Percentiles rank a stretch among this genome's conserved stretches.
phyloP scores from a whole-genome alignment of 2,888 invertebrate genomes.

The Rugalucina vietnamica region DNA sequence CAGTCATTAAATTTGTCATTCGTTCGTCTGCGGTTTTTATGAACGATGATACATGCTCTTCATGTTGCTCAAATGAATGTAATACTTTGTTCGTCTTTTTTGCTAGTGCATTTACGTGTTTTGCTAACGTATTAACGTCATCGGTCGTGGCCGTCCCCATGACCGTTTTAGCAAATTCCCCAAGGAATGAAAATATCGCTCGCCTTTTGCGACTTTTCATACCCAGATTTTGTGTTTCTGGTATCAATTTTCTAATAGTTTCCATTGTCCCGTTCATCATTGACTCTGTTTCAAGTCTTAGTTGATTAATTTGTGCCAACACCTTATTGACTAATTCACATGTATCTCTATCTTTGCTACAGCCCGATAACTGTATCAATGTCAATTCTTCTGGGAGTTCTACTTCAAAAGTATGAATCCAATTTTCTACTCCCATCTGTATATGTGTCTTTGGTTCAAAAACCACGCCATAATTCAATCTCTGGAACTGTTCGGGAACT shows the following conservation, averaged over 20 bases:
- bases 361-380: background rate
- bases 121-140: slow-evolving; percentile 48
- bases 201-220: slow-evolving; percentile 15
- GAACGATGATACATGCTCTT: slow-evolving; percentile 43
- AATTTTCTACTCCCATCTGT: slow-evolving; percentile 28
- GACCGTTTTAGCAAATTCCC: slow-evolving; percentile 40
- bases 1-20: slow-evolving; percentile 34
- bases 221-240: too few relatives aligned
- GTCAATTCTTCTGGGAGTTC: slow-evolving; percentile 9
- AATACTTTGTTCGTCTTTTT: too few relatives aligned
- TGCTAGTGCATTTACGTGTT: too few relatives aligned
- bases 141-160: slow-evolving; percentile 52
- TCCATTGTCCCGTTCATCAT: too few relatives aligned
- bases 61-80: slow-evolving; percentile 25
- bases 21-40: slow-evolving; percentile 34
- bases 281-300: slow-evolving; percentile 5
- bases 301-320: slow-evolving; percentile 21
- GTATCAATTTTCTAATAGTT: too few relatives aligned
- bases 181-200: slow-evolving; percentile 47
- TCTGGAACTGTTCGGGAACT: slow-evolving; percentile 10
- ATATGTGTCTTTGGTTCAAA: slow-evolving; percentile 20
- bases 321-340: slow-evolving; percentile 12
- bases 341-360: background rate
- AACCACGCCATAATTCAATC: slow-evolving; percentile 44
- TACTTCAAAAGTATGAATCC: slow-evolving; percentile 53